A percentile compares a stretch with the other conserved stretches of the same genome.
phyloP scores from a whole-genome alignment of 2,797 vertebrate genomes.

The Microctenopoma stevenorrisi region DNA sequence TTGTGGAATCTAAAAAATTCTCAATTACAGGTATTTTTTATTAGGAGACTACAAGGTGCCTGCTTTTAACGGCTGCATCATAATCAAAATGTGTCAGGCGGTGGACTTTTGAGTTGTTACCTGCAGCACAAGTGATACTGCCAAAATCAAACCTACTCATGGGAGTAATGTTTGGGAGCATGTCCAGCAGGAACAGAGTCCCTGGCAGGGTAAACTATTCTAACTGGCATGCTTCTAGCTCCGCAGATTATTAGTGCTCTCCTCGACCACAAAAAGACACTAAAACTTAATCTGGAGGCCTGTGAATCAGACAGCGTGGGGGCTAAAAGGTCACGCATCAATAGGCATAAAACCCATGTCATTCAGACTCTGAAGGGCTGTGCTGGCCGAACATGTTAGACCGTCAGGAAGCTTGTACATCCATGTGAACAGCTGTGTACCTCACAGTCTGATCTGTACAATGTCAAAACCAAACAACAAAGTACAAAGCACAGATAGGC shows the following conservation, averaged over 20 bases:
- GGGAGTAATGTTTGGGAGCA: constrained; percentile 48
- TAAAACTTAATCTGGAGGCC: constrained; percentile 14
- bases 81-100: constrained; percentile 11
- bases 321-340: constrained; percentile 24
- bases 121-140: constrained; percentile 8
- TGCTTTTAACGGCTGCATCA: neutral
- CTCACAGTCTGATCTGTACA: constrained; percentile 7
- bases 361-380: constrained; percentile 15
- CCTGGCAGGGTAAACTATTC: constrained; percentile 34
- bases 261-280: constrained; percentile 17
- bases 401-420: constrained; percentile 9
- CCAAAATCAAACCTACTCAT: constrained; percentile 25
- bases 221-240: constrained; percentile 30
- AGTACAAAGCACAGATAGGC: constrained; percentile 6
- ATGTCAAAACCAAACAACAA: constrained; percentile 21
- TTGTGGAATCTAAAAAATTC: constrained; percentile 39
- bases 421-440: constrained; percentile 8
- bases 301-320: constrained; percentile 16
- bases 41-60: neutral
- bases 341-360: constrained; percentile 26
- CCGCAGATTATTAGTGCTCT: constrained; percentile 13
- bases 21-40: neutral
- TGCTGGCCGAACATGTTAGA: constrained; percentile 39
- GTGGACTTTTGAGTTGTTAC: constrained; percentile 24
- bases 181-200: constrained; percentile 37